Percentiles rank a stretch among this genome's conserved stretches.
Evolutionary conservation across 2,113 vertebrate species (phyloP).

Genomic region (Sciurus niger): DNA sequence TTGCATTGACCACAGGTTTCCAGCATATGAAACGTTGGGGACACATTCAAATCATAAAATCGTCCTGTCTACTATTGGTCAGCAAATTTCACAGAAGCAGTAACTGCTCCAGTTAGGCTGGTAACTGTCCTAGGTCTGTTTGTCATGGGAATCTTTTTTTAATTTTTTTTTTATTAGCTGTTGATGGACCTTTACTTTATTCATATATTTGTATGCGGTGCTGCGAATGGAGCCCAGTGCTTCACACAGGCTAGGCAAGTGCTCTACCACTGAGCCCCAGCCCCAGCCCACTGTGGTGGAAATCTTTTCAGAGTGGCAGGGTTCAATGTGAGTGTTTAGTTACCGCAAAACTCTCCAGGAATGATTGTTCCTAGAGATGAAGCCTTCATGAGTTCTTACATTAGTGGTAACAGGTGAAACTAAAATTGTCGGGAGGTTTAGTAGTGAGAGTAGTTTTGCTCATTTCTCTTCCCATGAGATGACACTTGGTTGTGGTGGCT

Average conservation of each 20-base stretch:
- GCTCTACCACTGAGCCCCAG: too few relatives aligned
- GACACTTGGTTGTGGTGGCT: neutral
- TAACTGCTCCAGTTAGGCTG: neutral
- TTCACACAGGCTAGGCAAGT: too few relatives aligned
- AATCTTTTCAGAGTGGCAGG: neutral
- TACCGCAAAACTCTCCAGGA: neutral
- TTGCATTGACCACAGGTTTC: neutral
- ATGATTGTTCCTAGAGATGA: too few relatives aligned
- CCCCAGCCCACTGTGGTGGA: too few relatives aligned
- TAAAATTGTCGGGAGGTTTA: neutral
- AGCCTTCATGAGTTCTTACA: neutral
- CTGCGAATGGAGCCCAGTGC: too few relatives aligned
- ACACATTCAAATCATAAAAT: neutral
- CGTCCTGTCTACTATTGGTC: too few relatives aligned
- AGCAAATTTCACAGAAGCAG: neutral
- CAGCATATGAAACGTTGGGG: neutral
- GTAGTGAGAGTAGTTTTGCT: neutral
- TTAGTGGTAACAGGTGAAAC: neutral
- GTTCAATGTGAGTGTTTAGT: neutral
- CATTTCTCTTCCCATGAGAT: neutral
- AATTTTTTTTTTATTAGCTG: too few relatives aligned
- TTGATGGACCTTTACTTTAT: too few relatives aligned
- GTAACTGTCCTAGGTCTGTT: neutral
- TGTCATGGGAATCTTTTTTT: neutral
- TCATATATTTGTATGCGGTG: too few relatives aligned